Percentiles rank a stretch among this genome's conserved stretches.
Evolutionary conservation across 1,140 invertebrate genomes (phyloP).

Genomic region (Caenorhabditis latens): DNA sequence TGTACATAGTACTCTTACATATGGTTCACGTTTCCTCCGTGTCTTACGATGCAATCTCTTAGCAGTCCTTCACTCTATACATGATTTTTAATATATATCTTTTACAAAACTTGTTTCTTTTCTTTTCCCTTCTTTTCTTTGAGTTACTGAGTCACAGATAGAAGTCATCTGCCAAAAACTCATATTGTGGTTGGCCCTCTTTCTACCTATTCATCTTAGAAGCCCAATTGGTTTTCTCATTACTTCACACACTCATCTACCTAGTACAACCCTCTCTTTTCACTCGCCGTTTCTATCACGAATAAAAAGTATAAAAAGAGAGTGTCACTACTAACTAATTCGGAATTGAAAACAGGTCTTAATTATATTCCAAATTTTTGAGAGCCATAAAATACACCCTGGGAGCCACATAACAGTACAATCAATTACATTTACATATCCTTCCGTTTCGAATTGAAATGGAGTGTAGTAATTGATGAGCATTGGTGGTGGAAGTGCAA

Average conservation of each 20-base stretch:
- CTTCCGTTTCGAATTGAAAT: constrained; percentile 10
- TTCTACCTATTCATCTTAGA: constrained; percentile 48
- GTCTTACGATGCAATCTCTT: constrained; percentile 9
- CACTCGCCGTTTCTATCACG: not conserved
- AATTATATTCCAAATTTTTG: not conserved
- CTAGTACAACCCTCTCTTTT: constrained; percentile 19
- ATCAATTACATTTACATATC: constrained; percentile 36
- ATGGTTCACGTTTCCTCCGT: constrained; percentile 40
- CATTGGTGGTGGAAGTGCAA: constrained; percentile 18
- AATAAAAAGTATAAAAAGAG: not conserved
- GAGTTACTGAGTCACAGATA: constrained; percentile 47
- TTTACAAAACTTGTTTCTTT: constrained; percentile 38
- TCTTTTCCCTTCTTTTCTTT: not conserved
- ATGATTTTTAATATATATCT: constrained; percentile 52
- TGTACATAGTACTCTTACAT: constrained; percentile 53
- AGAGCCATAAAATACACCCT: not conserved
- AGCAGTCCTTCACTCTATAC: constrained; percentile 31
- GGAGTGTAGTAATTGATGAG: constrained; percentile 39
- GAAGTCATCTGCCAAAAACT: constrained; percentile 54
- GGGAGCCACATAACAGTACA: constrained; percentile 8
- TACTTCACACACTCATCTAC: constrained; percentile 48
- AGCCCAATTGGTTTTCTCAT: constrained; percentile 51
- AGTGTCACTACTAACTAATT: not conserved
- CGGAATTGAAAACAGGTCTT: not conserved
- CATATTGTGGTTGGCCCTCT: constrained; percentile 37